These are phyloP conservation scores for Philypnodon macrostomus DNA, from an alignment of 2,797 vertebrate species.

Conservation along the genomic window DNA sequence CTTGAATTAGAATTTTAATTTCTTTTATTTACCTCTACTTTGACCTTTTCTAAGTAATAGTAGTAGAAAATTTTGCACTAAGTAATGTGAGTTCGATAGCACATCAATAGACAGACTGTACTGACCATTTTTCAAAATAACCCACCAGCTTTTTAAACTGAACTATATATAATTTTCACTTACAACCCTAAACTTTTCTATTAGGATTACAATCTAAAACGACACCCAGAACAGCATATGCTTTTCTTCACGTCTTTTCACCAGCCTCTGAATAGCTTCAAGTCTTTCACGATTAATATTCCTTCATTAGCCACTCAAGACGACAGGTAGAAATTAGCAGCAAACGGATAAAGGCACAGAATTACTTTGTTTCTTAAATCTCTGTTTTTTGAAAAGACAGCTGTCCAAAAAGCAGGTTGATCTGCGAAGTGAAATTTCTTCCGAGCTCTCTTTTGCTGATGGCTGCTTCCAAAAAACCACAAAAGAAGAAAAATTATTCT, in stretches of 20 bases:
- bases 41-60: too few species aligned
- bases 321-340: constrained; percentile 58
- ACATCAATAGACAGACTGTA: too few species aligned
- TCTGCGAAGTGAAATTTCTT: constrained; percentile 52
- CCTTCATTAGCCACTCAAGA: constrained; percentile 48
- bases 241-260: constrained; percentile 35
- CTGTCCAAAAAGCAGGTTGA: constrained; percentile 61
- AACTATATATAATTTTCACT: too few species aligned
- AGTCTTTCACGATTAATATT: constrained; percentile 60
- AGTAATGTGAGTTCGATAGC: too few species aligned
- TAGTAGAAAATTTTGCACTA: too few species aligned
- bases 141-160: too few species aligned
- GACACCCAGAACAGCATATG: constrained; percentile 47
- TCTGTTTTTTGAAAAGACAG: constrained; percentile 60
- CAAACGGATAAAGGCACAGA: constrained; percentile 39
- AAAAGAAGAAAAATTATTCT: constrained; percentile 47
- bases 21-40: too few species aligned
- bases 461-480: constrained; percentile 40
- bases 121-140: too few species aligned
- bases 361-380: constrained; percentile 47
- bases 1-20: too few species aligned
- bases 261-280: constrained; percentile 15
- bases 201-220: constrained; percentile 48
- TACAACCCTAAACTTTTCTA: not conserved
- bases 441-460: constrained; percentile 50